Evolutionary conservation across 1,140 invertebrate genomes (phyloP).

Genomic region (Delia radicum): DNA sequence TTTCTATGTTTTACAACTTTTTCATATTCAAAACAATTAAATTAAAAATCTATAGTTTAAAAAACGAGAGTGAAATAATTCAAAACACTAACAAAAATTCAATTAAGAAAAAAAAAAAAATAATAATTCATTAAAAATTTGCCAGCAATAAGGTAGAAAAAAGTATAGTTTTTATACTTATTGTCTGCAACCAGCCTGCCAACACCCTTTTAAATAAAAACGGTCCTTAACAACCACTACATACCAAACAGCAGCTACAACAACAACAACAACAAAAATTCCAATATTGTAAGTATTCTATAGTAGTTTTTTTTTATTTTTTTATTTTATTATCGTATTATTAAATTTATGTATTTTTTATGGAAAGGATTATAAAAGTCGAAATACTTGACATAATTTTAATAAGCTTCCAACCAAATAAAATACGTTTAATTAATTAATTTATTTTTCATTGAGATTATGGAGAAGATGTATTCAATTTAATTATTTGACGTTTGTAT

Average conservation of each 20-base stretch:
- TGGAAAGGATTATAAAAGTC: neutral
- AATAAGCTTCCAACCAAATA: neutral
- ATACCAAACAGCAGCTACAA: neutral
- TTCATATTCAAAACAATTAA: neutral
- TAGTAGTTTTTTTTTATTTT: neutral
- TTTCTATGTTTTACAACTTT: neutral
- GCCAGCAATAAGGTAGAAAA: neutral
- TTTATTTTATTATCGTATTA: neutral
- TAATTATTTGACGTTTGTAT: too few relatives aligned
- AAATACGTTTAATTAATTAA: too few relatives aligned
- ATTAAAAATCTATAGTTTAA: neutral
- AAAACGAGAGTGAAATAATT: neutral
- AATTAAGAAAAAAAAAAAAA: neutral
- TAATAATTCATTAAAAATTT: neutral
- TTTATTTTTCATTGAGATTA: too few relatives aligned
- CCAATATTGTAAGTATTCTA: neutral
- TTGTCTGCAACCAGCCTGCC: neutral
- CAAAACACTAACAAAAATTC: neutral
- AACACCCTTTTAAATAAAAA: neutral
- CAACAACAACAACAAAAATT: conserved; percentile 1
- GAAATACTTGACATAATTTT: neutral
- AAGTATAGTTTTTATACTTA: neutral
- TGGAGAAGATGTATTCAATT: too few relatives aligned
- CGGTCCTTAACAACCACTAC: neutral
- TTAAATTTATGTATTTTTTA: neutral